A percentile compares a stretch with the other conserved stretches of the same genome.
These are phyloP conservation scores for Tangara arthus DNA, from an alignment of 2,797 vertebrate species.

Conservation along the genomic window DNA sequence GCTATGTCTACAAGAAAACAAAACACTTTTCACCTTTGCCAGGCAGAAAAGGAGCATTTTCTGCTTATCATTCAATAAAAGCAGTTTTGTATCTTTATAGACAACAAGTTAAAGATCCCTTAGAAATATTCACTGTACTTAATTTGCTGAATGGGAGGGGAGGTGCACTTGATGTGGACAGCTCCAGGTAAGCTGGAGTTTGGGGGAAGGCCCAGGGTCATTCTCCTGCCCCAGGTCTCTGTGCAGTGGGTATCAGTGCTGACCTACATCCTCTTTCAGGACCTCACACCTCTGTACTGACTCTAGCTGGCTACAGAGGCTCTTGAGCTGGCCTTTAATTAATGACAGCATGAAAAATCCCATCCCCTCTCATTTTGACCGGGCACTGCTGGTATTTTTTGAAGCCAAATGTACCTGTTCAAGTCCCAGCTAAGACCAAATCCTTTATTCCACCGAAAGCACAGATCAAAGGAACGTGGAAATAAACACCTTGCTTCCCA, in stretches of 20 bases:
- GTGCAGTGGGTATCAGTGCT: rapidly evolving
- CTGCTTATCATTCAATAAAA: background rate
- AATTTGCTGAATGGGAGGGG: background rate
- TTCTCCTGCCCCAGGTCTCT: background rate
- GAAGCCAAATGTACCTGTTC: background rate
- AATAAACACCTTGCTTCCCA: background rate
- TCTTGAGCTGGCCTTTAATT: background rate
- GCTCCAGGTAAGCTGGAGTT: background rate
- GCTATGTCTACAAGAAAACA: background rate
- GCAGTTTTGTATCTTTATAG: rapidly evolving
- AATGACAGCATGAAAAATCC: background rate
- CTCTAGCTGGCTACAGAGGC: background rate
- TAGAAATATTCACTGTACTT: background rate
- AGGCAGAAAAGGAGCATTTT: background rate
- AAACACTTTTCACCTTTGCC: background rate
- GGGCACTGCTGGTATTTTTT: background rate
- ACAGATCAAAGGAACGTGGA: background rate
- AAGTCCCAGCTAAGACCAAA: background rate
- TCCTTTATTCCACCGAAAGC: background rate
- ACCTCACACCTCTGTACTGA: background rate
- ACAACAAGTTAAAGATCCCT: background rate
- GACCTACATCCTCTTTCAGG: background rate
- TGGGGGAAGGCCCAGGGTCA: background rate
- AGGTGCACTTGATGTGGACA: background rate
- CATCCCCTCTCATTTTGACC: background rate